Base-by-base conservation (phyloP, 2,113 vertebrate species). In the Trichomycterus rosablanca region DNA sequence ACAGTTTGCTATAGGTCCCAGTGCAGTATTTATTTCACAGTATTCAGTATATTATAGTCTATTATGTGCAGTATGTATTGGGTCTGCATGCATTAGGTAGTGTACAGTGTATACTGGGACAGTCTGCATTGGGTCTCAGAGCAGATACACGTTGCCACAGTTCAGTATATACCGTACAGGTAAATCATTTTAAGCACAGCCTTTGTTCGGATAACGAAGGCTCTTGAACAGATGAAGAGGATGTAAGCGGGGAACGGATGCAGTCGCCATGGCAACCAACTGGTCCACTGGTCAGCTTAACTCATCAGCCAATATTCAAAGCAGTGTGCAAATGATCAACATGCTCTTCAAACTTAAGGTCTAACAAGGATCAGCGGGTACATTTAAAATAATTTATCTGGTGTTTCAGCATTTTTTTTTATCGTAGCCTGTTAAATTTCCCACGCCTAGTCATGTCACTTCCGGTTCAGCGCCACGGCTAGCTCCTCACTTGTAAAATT, bases 381-480 rank as follows among this genome's bases (percentile, higher is more conserved):
- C n/a, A n/a, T n/a, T n/a, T n/a, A n/a, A n/a, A n/a, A n/a, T n/a
- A n/a, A 42, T 43, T 20, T 45, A 16, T n/a, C 32, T 3, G 22
- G 26, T 45, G 40, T 42, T 32, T 30, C 39, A 32, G 24, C 23
- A 35, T 56, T 32, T 37, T 30, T 19, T 40, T 62, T 40, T 43
- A 34, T 26, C 19, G 15, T 20, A 42, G 19, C 50, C 60, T 74
- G 78, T 89, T 85, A 64, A 86, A 88, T 84, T 84, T 85, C 85
- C 84, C 88, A 86, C 87, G 78, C 86, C 80, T 43, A 63, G 53
- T 57, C 87, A 84, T 89, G 89, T 90, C 89, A 91, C 84, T 90
- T 91, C 89, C 89, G 87, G 74, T 78, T 73, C 72, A 73, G 72
- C 55, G 59, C 57, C 57, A 63, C 63, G 44, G 84, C 71, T 75